A percentile compares a stretch with the other conserved stretches of the same genome.
Conservation (phyloP, 2,113 vertebrate species). For the Dasyprocta punctata region DNA sequence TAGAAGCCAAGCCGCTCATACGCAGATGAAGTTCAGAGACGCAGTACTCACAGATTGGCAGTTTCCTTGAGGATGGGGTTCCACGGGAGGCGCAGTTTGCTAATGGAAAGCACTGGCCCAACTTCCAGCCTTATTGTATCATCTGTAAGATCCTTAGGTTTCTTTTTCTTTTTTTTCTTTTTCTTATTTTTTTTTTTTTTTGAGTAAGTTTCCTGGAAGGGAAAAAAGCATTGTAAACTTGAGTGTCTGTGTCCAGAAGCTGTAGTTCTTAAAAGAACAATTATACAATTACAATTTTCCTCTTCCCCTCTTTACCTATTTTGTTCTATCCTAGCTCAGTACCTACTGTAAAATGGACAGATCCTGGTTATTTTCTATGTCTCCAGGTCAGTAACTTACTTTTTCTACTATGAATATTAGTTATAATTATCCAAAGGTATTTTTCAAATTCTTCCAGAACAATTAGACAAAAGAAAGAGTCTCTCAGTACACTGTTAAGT, state of each 20-base stretch:
- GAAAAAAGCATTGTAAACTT: background rate
- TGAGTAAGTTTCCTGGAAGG: background rate
- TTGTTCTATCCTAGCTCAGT: background rate
- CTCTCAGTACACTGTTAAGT: background rate
- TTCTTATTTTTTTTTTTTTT: background rate
- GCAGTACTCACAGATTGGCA: too few relatives aligned
- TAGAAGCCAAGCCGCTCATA: background rate
- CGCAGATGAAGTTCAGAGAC: background rate
- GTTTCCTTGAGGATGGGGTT: background rate
- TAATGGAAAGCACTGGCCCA: background rate
- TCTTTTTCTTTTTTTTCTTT: too few relatives aligned
- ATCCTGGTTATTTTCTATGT: background rate
- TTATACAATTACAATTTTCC: background rate
- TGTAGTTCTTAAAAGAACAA: background rate
- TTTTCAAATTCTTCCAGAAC: background rate
- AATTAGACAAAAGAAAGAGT: background rate
- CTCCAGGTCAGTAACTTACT: background rate
- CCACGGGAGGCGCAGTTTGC: background rate
- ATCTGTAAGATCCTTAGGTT: background rate
- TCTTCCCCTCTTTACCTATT: background rate
- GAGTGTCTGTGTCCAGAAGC: background rate
- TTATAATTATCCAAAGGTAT: background rate
- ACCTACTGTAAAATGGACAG: background rate
- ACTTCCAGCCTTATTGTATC: background rate
- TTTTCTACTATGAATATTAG: background rate